These are phyloP conservation scores for Hartigia nigra DNA, from an alignment of 2,888 invertebrate genomes.

Conservation along the genomic window DNA sequence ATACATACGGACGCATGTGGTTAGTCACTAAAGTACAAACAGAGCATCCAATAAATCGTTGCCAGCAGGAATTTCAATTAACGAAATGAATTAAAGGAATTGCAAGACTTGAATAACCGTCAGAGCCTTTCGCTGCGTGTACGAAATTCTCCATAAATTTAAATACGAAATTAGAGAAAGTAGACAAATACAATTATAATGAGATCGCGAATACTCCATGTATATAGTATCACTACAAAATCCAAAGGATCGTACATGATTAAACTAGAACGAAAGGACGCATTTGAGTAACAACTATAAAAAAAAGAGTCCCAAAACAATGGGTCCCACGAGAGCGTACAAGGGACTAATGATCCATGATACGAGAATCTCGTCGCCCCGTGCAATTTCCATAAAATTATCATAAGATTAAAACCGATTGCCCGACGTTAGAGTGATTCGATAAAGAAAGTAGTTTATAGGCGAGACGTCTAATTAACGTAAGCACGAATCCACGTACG, in stretches of 20 bases:
- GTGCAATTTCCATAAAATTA: conserved; percentile 65
- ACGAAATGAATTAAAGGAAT: neutral
- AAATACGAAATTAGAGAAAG: neutral
- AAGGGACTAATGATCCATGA: conserved; percentile 53
- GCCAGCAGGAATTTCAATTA: neutral
- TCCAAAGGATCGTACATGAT: conserved; percentile 19
- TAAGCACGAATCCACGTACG: neutral
- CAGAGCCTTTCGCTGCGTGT: neutral
- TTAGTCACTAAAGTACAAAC: neutral
- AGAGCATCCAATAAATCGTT: neutral
- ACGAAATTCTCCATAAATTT: neutral
- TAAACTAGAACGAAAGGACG: conserved; percentile 24
- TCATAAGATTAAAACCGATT: conserved; percentile 60
- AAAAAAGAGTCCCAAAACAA: neutral
- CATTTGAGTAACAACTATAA: conserved; percentile 13
- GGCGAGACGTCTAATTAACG: neutral
- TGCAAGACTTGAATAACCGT: neutral
- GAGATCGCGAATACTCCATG: neutral
- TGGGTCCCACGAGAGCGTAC: neutral
- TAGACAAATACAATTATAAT: neutral
- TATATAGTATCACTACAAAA: neutral
- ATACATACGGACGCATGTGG: neutral
- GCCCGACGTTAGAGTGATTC: conserved; percentile 10
- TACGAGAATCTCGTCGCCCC: conserved; percentile 58
- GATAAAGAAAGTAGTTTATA: neutral